Evolutionary conservation across 2,888 invertebrate genomes (phyloP), one percentile per base, ranked within the genome.

Genomic region (Metellina segmentata): DNA sequence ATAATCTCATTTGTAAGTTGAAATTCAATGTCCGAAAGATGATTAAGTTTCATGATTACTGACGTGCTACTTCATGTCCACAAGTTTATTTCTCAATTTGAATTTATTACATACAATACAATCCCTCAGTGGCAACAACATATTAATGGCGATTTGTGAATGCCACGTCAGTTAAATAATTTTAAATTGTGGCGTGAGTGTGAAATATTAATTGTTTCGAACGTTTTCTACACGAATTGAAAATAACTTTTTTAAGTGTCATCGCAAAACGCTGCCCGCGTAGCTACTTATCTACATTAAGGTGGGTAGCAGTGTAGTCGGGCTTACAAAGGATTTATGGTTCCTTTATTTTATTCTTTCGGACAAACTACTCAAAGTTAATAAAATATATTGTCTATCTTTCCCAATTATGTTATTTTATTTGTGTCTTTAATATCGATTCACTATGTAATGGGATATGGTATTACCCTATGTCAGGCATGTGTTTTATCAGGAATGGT

Each of bases 101-200:
- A 75, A 75, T 75, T 48, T 75, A 0, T 34, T 34, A 11, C 34
- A 49, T 7, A 7, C 16, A 9, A 49, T 7, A 7, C 16, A 9
- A 49, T 48, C 9, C 16, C 2, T 48, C 9, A 8, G 9, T 87
- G 87, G 87, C 87, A 87, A 79, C 72, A 20, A 9, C n/a, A 9
- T 69, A 48, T 71, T 87, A 71, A 75, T 88, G 88, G 81, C 81
- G 81, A 70, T 74, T 61, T 48, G 8, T 74, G n/a, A 79, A n/a
- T 88, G 88, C 88, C 88, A 88, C 88, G 88, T 88, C 88, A 88
- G 88, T 88, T 48, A n/a, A 48, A 87, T 34, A n/a, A n/a, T 79
- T 48, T 61, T 7, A 72, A 61, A 74, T 74, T 61, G 61, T 61
- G 61, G 61, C 61, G 13, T 61, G 61, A 11, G 16, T n/a, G 48